Base-by-base conservation (phyloP, 2,797 vertebrate species). In the Tachyglossus aculeatus region DNA sequence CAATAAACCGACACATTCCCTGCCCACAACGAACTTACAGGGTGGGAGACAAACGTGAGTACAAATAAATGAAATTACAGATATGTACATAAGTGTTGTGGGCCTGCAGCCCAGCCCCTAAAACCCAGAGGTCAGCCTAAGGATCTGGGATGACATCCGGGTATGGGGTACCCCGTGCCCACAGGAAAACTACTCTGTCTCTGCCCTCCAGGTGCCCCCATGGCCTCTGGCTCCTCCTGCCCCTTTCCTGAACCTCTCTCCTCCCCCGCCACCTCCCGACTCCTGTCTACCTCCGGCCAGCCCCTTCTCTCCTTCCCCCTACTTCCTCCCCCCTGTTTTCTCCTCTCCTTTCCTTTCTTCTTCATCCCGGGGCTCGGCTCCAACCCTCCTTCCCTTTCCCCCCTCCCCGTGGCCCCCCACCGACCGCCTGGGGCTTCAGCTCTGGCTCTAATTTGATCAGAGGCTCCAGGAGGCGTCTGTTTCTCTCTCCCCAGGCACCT, bases 191-290 rank as follows among this genome's bases (percentile, higher is more conserved):
- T 2, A 11, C 25, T 3, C 41, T 44, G 5, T 44, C 22, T 70
- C 47, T 71, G 56, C 33, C 21, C 64, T 37, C 65, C 54, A 41
- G 60, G 47, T 65, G 64, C 66, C 53, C 60, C 47, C 47, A n/a
- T 77, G 56, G 24, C 47, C 60, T 69, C 73, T 70, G 15, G 7
- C 48, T 66, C 16, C 38, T 59, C 44, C 41, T 40, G 45, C 65
- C 60, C 48, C 55, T 44, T 60, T 56, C 58, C 33, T 58, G 54
- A 40, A 55, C 39, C 44, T 63, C 59, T 59, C 55, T 40, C 60
- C 40, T 54, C 70, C 66, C 66, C 55, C 60, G 37, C 32, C 33
- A 32, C 22, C 40, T 19, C 31, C 27, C 34, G 36, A 39, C 52
- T 21, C 41, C 16, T 44, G 29, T 29, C 47, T 29, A 33, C n/a